Evolutionary conservation across 2,113 vertebrate species (phyloP).

Genomic region (Hippocampus barbouri): DNA sequence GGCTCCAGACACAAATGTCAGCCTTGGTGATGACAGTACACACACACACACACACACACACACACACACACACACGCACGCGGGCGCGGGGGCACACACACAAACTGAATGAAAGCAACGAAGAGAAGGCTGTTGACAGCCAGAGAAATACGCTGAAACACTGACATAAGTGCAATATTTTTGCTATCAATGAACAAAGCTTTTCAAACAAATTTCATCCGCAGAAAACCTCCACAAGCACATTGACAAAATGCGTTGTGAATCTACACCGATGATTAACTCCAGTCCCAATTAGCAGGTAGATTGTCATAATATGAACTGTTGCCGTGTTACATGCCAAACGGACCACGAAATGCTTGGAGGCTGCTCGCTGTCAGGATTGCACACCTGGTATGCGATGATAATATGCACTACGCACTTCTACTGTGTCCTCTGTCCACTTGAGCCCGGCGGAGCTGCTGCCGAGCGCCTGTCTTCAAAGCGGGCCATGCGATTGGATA

Average conservation of each 20-base stretch:
- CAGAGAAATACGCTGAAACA: background rate
- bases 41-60: background rate
- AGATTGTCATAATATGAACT: too few species aligned
- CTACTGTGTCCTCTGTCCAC: background rate
- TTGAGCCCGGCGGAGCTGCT: background rate
- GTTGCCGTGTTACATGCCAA: background rate
- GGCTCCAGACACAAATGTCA: constrained; percentile 22
- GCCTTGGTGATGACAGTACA: constrained; percentile 19
- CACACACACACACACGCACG: too few species aligned
- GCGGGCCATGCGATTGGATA: constrained; percentile 10
- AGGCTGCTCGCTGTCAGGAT: background rate
- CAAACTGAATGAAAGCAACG: constrained; percentile 7
- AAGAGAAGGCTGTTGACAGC: constrained; percentile 11
- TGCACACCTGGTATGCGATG: background rate
- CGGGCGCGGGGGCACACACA: background rate
- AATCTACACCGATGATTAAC: too few species aligned
- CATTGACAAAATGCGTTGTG: too few species aligned
- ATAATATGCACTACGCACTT: background rate
- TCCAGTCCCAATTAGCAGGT: too few species aligned
- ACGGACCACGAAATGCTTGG: background rate
- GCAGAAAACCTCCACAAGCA: background rate
- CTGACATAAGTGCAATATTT: background rate
- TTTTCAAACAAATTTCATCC: background rate
- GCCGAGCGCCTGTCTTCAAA: constrained; percentile 1
- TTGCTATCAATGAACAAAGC: background rate